phyloP scores from a whole-genome alignment of 2,113 vertebrate species.

The Ancistrus triradiatus region DNA sequence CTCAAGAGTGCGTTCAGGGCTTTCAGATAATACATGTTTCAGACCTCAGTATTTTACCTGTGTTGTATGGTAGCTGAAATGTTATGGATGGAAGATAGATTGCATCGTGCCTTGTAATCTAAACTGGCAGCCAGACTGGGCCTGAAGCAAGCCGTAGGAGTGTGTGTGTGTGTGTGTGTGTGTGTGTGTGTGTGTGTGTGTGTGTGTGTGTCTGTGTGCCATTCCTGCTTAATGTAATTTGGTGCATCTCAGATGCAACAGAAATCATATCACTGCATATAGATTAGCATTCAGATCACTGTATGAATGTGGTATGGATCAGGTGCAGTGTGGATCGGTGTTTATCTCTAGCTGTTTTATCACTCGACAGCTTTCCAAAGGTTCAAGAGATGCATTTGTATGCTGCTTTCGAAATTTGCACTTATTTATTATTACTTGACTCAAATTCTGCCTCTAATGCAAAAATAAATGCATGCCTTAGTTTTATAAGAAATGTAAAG shows the following conservation, averaged over 20 bases:
- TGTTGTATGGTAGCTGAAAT: constrained; percentile 5
- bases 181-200: constrained; percentile 49
- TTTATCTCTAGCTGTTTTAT: neutral
- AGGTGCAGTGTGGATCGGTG: neutral
- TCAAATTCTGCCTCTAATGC: too few species aligned
- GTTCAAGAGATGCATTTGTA: neutral
- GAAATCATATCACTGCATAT: constrained; percentile 10
- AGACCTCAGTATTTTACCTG: neutral
- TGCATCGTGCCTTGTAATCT: neutral
- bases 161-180: constrained; percentile 17
- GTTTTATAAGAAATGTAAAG: too few species aligned
- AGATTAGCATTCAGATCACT: constrained; percentile 2
- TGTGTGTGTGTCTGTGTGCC: constrained; percentile 35
- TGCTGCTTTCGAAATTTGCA: too few species aligned
- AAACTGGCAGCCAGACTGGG: constrained; percentile 14
- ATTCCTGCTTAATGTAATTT: constrained; percentile 6
- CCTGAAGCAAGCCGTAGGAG: constrained; percentile 13
- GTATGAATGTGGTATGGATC: neutral
- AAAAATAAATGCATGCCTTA: too few species aligned
- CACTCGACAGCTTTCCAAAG: neutral
- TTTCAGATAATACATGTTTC: neutral
- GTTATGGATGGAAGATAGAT: constrained; percentile 2
- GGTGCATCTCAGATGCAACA: neutral
- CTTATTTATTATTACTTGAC: too few species aligned
- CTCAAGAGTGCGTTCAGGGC: neutral